phyloP scores from a whole-genome alignment of 2,888 invertebrate species.

The Catocala nupta region DNA sequence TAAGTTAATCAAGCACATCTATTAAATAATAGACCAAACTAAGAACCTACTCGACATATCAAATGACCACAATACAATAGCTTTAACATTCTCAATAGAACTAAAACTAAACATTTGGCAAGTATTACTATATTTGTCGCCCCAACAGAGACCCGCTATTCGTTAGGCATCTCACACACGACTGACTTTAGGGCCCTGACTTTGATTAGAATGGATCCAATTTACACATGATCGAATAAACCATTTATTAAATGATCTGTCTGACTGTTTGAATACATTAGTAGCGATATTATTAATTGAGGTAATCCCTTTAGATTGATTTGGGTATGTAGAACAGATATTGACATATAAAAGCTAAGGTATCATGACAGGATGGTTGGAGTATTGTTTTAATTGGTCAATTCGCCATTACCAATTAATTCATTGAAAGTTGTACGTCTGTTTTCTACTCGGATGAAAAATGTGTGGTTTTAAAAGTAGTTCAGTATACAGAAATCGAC shows the following conservation, averaged over 20 bases:
- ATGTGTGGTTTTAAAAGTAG: no score
- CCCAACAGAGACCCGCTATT: slow-evolving; percentile 35
- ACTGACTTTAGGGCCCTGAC: not conserved
- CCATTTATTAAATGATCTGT: slow-evolving; percentile 1
- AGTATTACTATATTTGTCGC: slow-evolving; percentile 31
- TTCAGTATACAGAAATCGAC: no score
- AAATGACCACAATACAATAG: not conserved
- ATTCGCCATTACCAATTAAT: no score
- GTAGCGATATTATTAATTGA: not conserved
- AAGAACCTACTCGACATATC: not conserved
- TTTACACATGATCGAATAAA: not conserved
- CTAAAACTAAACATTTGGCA: slow-evolving; percentile 30
- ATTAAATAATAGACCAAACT: not conserved
- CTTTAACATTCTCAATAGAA: slow-evolving; percentile 7
- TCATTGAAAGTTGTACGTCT: no score
- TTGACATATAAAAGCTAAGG: no score
- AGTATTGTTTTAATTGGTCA: no score
- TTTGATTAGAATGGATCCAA: slow-evolving; percentile 4
- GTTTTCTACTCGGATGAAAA: no score
- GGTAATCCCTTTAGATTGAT: not conserved
- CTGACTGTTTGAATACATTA: not conserved
- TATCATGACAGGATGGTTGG: no score
- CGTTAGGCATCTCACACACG: slow-evolving; percentile 1
- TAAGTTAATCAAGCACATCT: not conserved
- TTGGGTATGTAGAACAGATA: no score